Base-by-base conservation (phyloP, 2,113 vertebrate species). In the Globicephala melas region DNA sequence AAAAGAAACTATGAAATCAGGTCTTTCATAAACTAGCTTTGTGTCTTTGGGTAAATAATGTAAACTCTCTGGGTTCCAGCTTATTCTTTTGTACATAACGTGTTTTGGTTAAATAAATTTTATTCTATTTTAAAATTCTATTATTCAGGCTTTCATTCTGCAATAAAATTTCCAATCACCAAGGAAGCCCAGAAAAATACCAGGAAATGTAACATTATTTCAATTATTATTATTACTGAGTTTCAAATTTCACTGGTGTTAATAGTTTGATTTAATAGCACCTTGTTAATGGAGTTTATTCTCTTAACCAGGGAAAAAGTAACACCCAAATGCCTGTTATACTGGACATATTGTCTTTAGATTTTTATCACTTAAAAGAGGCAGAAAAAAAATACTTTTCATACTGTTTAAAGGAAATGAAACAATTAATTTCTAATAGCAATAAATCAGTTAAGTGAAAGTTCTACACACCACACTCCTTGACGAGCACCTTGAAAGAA, bases 361-460 rank as follows among this genome's bases (percentile, higher is more conserved):
- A 95, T 95, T 93, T 96, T 95, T 95, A 91, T 95, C 95, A 62
- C 62, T 89, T 80, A 95, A 95, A 95, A 87, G 44, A 17, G 53
- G 9, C 13, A 94, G 55, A 33, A 87, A 96, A 87, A 87, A 83
- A 65, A n/a, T 94, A 73, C 96, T 55, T 67, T 70, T 74, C 7
- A 23, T 77, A 33, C 55, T 81, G 26, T 77, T 60, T 86, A 83
- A 94, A 94, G 80, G 89, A 97, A 96, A 67, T 76, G 36, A 95
- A 97, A 95, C 68, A 95, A 89, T 93, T 93, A 47, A 67, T n/a
- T 92, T 96, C 55, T 67, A 93, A 31, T 28, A 79, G 47, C 31
- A 85, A 38, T 53, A 84, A 44, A 58, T n/a, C 1, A 84, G 28
- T 36, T 38, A 62, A 96, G 38, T 80, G 55, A 85, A 82, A 89